Conservation (phyloP, 1,140 invertebrate genomes). For the Rhyacophila brunnea region DNA sequence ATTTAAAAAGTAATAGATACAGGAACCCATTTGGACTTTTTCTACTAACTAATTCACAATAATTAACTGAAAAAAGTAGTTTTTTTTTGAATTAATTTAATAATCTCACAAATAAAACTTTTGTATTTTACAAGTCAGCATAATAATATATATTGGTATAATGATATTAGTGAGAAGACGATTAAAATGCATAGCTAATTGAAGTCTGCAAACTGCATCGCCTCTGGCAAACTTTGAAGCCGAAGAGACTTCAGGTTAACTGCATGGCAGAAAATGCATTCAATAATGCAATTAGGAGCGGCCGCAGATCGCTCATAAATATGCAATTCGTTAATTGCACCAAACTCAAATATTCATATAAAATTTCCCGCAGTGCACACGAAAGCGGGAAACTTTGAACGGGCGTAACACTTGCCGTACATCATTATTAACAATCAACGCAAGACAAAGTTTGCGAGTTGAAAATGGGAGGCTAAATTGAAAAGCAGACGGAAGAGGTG, state of each 20-base stretch:
- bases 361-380: conserved; percentile 14
- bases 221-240: too few relatives aligned
- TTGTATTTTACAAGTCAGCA: neutral
- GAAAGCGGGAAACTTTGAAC: conserved; percentile 13
- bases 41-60: too few relatives aligned
- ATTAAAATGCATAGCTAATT: neutral
- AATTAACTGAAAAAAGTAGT: too few relatives aligned
- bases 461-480: too few relatives aligned
- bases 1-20: too few relatives aligned
- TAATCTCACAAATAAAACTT: neutral
- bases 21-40: too few relatives aligned
- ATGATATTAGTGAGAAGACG: neutral
- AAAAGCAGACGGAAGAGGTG: too few relatives aligned
- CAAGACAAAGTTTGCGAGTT: too few relatives aligned
- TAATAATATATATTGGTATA: neutral
- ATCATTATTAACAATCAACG: too few relatives aligned
- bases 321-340: conserved; percentile 27
- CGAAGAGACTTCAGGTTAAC: neutral
- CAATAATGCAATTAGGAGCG: conserved; percentile 14
- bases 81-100: neutral
- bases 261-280: neutral
- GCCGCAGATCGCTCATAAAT: conserved; percentile 20
- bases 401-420: neutral
- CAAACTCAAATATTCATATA: neutral
- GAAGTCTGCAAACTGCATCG: neutral